phyloP scores from a whole-genome alignment of 2,888 invertebrate genomes.

The Adineta ricciae region DNA sequence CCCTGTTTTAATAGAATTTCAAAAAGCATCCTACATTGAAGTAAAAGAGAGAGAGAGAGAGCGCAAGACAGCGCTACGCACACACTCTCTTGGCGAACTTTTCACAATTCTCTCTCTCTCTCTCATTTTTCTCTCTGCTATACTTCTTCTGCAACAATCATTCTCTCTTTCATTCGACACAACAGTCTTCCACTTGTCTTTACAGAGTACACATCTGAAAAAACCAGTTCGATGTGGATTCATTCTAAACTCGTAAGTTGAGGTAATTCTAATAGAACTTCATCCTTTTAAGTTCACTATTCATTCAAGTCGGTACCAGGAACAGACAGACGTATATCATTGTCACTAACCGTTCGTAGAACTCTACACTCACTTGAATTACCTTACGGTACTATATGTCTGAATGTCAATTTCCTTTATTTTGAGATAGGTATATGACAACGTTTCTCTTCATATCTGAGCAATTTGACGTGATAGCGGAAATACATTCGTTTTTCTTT shows the following conservation, averaged over 20 bases:
- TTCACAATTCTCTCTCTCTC: neutral
- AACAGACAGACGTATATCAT: neutral
- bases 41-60: neutral
- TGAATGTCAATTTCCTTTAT: neutral
- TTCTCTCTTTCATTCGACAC: neutral
- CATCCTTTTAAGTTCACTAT: neutral
- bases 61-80: neutral
- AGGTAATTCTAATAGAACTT: neutral
- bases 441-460: neutral
- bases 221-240: neutral
- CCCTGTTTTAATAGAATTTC: neutral
- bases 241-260: neutral
- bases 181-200: neutral
- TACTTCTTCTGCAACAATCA: neutral
- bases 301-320: too few relatives aligned
- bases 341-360: neutral
- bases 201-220: neutral
- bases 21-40: neutral
- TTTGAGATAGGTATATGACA: neutral
- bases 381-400: neutral
- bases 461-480: neutral
- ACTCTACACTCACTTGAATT: neutral
- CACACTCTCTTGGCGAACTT: neutral
- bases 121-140: neutral
- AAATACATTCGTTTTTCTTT: neutral